Evolutionary conservation across 2,888 invertebrate species (phyloP), one percentile per base, ranked within the genome.

Genomic region (Nemapogon koenigi): DNA sequence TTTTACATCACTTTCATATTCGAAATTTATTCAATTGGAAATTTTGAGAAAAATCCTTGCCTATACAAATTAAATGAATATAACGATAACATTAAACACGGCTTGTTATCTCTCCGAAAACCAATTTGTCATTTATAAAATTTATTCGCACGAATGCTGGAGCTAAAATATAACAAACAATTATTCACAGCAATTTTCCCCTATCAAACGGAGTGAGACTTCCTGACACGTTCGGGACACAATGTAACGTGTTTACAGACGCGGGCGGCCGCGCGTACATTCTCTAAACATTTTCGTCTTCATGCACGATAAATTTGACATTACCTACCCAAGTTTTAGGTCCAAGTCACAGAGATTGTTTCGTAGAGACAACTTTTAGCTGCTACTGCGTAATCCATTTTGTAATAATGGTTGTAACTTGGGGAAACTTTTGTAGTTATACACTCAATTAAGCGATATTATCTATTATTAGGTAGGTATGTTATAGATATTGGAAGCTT

Each of bases 191-290:
- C 36, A 35, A 43, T 59, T 55, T 56, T 50, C 49, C 49, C 48
- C 41, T n/a, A 14, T 42, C 45, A 47, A 55, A 53, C 55, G 56
- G 55, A 52, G 57, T 57, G 52, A 48, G 49, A 49, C 51, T 46
- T 53, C 53, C 53, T 54, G 52, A 57, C 58, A 53, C 54, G 57
- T 55, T 55, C 51, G 49, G 50, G 55, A 55, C 53, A 66, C 64
- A 67, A 65, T 62, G 54, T 32, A 57, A 62, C 59, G 57, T 69
- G 67, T 70, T 70, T 64, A 69, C 68, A 67, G 62, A 62, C 64
- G 64, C 57, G 54, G 63, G 55, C 55, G 47, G 26, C 50, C 48
- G 53, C 53, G 54, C 52, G 57, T 33, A 27, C 31, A 22, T 51
- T 43, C 50, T 47, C 48, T 50, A 61, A 62, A 57, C 55, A 59